phyloP scores from a whole-genome alignment of 2,888 invertebrate genomes.

The Amphimallon solstitiale region DNA sequence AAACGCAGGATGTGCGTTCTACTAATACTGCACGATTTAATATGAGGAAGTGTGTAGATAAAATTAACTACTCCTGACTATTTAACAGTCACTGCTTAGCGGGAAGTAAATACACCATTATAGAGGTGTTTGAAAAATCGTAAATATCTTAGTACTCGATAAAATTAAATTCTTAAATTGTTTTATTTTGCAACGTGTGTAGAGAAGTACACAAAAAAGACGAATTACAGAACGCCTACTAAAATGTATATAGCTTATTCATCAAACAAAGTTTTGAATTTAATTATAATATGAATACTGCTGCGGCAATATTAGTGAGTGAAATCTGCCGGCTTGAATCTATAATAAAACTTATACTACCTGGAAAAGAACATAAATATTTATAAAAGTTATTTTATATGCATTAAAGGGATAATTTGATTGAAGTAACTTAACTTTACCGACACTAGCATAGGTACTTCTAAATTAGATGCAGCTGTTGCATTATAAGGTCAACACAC shows the following conservation, averaged over 20 bases:
- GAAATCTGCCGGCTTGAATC: background rate
- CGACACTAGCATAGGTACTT: too few species aligned
- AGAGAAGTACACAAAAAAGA: constrained; percentile 7
- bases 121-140: constrained; percentile 17
- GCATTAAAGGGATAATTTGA: too few species aligned
- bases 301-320: background rate
- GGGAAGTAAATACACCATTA: constrained; percentile 3
- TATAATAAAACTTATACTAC: constrained; percentile 10
- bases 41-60: constrained; percentile 2
- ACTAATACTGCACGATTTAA: constrained; percentile 4
- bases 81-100: constrained; percentile 7
- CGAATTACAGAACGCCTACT: constrained; percentile 17
- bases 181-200: constrained; percentile 24
- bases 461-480: too few species aligned
- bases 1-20: constrained; percentile 3
- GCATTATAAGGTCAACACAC: too few species aligned
- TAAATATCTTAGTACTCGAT: constrained; percentile 26
- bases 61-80: constrained; percentile 13
- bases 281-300: constrained; percentile 11
- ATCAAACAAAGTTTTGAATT: constrained; percentile 24
- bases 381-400: background rate
- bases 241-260: constrained; percentile 22
- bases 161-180: constrained; percentile 26
- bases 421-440: too few species aligned
- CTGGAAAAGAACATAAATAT: constrained; percentile 23